Percentiles rank a stretch among this genome's conserved stretches.
phyloP scores from a whole-genome alignment of 2,888 invertebrate genomes.

The Lithosia quadra region DNA sequence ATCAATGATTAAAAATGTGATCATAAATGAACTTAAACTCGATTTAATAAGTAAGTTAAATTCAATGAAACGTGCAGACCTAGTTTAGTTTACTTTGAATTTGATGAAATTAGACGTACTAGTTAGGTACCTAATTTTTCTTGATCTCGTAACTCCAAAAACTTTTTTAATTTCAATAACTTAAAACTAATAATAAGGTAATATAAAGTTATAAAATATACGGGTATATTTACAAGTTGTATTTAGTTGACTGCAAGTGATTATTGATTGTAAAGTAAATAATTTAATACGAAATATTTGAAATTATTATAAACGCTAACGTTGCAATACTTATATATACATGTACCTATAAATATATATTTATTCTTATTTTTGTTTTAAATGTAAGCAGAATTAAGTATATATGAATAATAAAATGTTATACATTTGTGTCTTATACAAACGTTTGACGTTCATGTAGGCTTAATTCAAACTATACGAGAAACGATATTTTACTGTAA shows the following conservation, averaged over 20 bases:
- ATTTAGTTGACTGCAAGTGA: slow-evolving; percentile 7
- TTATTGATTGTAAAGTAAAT: slow-evolving; percentile 6
- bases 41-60: neutral
- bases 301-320: slow-evolving; percentile 17
- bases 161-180: slow-evolving; percentile 34
- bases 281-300: neutral
- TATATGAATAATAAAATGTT: neutral
- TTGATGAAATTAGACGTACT: neutral
- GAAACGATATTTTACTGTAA: neutral
- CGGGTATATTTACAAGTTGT: slow-evolving; percentile 45
- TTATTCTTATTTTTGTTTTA: slow-evolving; percentile 21
- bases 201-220: slow-evolving; percentile 28
- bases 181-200: slow-evolving; percentile 43
- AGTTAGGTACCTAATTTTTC: neutral
- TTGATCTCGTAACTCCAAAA: slow-evolving; percentile 30
- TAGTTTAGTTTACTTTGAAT: neutral
- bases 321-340: no score
- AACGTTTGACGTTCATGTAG: slow-evolving; percentile 16
- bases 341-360: no score
- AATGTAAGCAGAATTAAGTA: slow-evolving; percentile 3
- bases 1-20: neutral
- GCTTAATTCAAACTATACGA: slow-evolving; percentile 9
- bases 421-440: slow-evolving; percentile 4
- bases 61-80: neutral
- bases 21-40: neutral